Percentiles rank a stretch among this genome's conserved stretches.
These are phyloP conservation scores for Ridgeia piscesae DNA, from an alignment of 1,140 invertebrate genomes.

Conservation along the genomic window DNA sequence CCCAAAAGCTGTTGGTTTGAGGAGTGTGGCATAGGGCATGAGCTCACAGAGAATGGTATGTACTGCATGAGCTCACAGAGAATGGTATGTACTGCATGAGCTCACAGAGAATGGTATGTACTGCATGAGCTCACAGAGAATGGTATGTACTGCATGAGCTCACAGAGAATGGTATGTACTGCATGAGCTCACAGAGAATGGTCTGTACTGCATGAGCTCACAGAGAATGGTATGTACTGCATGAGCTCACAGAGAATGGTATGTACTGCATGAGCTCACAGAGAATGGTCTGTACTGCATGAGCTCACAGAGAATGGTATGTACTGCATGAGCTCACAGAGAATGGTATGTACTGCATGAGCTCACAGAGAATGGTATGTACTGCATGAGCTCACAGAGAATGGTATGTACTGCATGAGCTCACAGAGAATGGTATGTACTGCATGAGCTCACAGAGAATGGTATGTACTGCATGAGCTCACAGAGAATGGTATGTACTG, in stretches of 20 bases:
- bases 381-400: neutral
- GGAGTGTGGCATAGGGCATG: neutral
- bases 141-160: neutral
- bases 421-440: neutral
- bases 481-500: neutral
- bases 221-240: neutral
- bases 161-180: neutral
- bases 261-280: neutral
- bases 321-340: neutral
- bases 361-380: neutral
- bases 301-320: neutral
- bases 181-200: neutral
- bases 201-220: neutral
- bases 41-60: neutral
- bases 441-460: neutral
- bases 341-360: neutral
- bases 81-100: neutral
- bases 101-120: neutral
- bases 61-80: neutral
- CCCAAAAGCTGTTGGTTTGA: neutral
- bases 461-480: neutral
- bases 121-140: neutral
- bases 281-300: neutral
- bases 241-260: neutral
- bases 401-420: neutral